phyloP scores from a whole-genome alignment of 2,113 vertebrate genomes.

The Bothrops jararaca region DNA sequence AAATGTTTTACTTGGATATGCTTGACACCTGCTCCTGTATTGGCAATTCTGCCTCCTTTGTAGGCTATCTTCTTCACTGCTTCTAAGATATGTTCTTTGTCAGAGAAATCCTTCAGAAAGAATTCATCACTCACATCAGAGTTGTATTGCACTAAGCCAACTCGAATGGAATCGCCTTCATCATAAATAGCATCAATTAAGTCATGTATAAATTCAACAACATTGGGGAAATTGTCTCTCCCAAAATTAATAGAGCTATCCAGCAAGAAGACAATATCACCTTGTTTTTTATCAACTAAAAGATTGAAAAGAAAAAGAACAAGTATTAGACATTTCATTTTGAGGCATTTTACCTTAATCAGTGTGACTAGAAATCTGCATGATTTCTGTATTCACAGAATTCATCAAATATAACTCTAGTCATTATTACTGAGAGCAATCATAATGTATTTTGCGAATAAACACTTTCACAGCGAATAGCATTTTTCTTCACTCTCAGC shows the following conservation, averaged over 20 bases:
- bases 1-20: slow-evolving; percentile 84
- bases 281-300: slow-evolving; percentile 76
- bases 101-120: slow-evolving; percentile 81
- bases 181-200: slow-evolving; percentile 84
- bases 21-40: slow-evolving; percentile 81
- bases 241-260: slow-evolving; percentile 93
- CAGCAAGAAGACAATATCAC: slow-evolving; percentile 93
- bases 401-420: background rate
- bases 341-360: background rate
- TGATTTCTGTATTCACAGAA: background rate
- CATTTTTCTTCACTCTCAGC: background rate
- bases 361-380: background rate
- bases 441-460: background rate
- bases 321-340: background rate
- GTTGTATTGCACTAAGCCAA: slow-evolving; percentile 88
- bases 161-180: slow-evolving; percentile 78
- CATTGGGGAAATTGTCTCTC: slow-evolving; percentile 77
- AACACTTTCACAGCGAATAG: background rate
- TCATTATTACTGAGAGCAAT: background rate
- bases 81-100: slow-evolving; percentile 76
- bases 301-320: background rate
- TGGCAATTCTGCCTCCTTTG: slow-evolving; percentile 82
- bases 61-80: slow-evolving; percentile 80
- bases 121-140: slow-evolving; percentile 87
- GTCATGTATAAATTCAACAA: slow-evolving; percentile 79